Conservation (phyloP, 30 jellyfish, hydroid and myxozoan genomes). For the Chrysaora quinquecirrha region DNA sequence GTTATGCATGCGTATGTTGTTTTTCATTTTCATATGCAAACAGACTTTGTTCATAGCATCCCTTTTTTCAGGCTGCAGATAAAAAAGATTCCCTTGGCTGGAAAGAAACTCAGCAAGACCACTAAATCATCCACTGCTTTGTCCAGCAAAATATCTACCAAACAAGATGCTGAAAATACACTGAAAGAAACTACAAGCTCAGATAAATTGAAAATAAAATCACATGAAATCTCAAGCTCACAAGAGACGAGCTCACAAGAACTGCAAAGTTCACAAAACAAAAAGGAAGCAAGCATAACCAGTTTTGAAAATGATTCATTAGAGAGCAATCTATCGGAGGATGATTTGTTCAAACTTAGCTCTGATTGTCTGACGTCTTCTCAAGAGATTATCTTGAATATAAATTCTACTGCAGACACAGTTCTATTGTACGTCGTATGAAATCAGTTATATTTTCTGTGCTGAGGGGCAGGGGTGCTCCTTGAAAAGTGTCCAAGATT, state of each 20-base stretch:
- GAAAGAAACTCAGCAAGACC: slow-evolving; percentile 3
- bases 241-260: slow-evolving; percentile 9
- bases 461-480: not conserved
- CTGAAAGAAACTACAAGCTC: not conserved
- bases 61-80: too few relatives aligned
- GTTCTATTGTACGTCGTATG: not conserved
- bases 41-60: not conserved
- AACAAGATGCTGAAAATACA: not conserved
- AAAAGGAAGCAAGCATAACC: not conserved
- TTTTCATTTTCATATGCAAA: not conserved
- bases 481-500: not conserved
- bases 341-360: slow-evolving; percentile 44
- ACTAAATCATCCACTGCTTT: not conserved
- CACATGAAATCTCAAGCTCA: not conserved
- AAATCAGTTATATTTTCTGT: not conserved
- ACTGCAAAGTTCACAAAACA: slow-evolving; percentile 6
- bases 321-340: slow-evolving; percentile 47
- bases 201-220: not conserved
- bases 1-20: not conserved
- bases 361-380: slow-evolving; percentile 48
- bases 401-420: slow-evolving; percentile 16
- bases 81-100: slow-evolving; percentile 24
- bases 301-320: slow-evolving; percentile 59
- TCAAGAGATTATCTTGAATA: slow-evolving; percentile 23
- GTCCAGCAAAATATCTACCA: not conserved